Conservation (phyloP, 2,113 vertebrate species). For the Halichoerus grypus region DNA sequence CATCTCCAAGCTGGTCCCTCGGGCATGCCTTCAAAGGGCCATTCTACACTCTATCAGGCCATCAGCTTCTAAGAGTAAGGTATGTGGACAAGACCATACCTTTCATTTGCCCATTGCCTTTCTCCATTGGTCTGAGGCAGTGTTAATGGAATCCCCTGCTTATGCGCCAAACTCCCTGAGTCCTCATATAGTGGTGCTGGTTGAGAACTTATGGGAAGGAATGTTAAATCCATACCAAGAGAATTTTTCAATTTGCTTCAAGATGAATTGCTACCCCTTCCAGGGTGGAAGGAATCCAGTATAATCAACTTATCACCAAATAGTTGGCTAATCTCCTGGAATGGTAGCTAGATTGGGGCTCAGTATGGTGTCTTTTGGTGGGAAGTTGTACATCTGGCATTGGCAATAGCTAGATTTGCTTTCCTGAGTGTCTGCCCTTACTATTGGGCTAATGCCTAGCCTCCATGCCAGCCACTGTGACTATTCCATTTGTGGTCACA, state of each 20-base stretch:
- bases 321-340: background rate
- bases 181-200: background rate
- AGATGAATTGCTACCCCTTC: background rate
- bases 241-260: background rate
- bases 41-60: background rate
- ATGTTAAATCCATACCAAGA: background rate
- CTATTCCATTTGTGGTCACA: background rate
- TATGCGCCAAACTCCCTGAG: background rate
- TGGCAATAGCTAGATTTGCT: background rate
- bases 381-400: background rate
- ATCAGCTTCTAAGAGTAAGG: background rate
- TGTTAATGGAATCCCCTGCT: background rate
- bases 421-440: background rate
- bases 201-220: background rate
- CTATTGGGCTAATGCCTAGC: background rate
- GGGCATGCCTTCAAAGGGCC: background rate
- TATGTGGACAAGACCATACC: background rate
- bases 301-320: background rate
- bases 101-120: background rate
- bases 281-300: background rate
- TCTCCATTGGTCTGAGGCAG: background rate
- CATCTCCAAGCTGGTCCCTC: background rate
- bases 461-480: background rate
- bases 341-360: background rate
- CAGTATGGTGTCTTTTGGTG: background rate